A percentile compares a stretch with the other conserved stretches of the same genome.
phyloP scores from a whole-genome alignment of 2,113 vertebrate genomes.

The Cyanoramphus novaezelandiae region DNA sequence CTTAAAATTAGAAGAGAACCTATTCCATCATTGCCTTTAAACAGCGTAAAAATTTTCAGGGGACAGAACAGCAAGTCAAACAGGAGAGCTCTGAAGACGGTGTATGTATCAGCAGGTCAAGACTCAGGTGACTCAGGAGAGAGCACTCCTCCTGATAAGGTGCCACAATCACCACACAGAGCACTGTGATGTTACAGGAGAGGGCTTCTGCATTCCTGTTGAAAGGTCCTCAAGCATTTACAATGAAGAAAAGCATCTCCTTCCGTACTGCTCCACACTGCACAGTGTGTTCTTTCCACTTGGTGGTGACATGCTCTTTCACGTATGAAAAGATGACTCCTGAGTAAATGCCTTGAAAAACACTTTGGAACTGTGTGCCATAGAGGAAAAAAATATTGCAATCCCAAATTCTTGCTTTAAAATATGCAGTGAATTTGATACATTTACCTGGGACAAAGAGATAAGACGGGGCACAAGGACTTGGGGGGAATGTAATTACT shows the following conservation, averaged over 20 bases:
- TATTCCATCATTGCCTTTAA: neutral
- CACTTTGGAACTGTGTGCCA: neutral
- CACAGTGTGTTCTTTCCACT: constrained; percentile 46
- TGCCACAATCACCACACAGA: neutral
- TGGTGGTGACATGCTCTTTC: constrained; percentile 13
- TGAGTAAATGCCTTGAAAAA: neutral
- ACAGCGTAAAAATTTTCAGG: neutral
- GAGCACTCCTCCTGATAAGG: neutral
- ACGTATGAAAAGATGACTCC: constrained; percentile 4
- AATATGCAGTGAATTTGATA: neutral
- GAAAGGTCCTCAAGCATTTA: neutral
- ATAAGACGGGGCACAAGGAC: neutral
- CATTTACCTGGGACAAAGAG: neutral
- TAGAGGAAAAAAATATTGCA: neutral
- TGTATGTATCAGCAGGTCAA: neutral
- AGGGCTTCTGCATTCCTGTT: neutral
- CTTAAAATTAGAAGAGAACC: neutral
- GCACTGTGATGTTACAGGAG: neutral
- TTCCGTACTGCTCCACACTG: neutral
- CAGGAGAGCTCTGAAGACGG: neutral
- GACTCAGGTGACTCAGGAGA: neutral
- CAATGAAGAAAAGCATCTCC: neutral
- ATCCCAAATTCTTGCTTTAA: neutral
- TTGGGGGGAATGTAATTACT: neutral
- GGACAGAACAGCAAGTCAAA: neutral